Percentiles rank a stretch among this genome's conserved stretches.
Conservation (phyloP, 2,888 invertebrate genomes). For the Rhagonycha lutea region DNA sequence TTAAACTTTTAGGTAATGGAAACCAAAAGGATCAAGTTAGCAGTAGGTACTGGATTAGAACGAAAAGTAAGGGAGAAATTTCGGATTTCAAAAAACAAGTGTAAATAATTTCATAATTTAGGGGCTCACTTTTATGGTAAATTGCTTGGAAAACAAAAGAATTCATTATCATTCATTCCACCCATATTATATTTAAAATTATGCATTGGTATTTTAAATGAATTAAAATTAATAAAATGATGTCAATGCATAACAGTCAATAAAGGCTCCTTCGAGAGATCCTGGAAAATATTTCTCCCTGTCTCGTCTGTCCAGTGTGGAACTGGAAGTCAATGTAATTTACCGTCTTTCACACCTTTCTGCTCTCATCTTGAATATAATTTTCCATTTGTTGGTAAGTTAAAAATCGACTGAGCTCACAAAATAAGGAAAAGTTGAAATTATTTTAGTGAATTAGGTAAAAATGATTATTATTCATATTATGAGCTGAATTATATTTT, state of each 20-base stretch:
- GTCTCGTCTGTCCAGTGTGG: no score
- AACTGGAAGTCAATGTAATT: neutral
- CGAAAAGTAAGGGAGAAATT: neutral
- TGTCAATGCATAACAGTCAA: no score
- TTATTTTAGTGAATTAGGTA: neutral
- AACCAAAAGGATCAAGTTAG: neutral
- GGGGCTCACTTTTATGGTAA: no score
- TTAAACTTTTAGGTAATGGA: neutral
- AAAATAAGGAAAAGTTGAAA: neutral
- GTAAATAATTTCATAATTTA: no score
- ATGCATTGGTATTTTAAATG: no score
- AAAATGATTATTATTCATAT: neutral
- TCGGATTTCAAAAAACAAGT: neutral
- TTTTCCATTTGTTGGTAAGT: neutral
- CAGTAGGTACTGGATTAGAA: neutral
- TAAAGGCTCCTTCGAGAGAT: no score
- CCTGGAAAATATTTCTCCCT: no score
- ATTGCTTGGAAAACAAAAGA: no score
- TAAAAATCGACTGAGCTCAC: neutral
- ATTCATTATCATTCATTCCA: no score
- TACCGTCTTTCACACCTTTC: neutral
- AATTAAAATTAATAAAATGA: no score
- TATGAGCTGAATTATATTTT: neutral
- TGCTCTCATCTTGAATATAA: neutral
- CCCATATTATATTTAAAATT: no score